These are phyloP conservation scores for Drusus annulatus DNA, from an alignment of 1,140 invertebrate species.

Conservation along the genomic window DNA sequence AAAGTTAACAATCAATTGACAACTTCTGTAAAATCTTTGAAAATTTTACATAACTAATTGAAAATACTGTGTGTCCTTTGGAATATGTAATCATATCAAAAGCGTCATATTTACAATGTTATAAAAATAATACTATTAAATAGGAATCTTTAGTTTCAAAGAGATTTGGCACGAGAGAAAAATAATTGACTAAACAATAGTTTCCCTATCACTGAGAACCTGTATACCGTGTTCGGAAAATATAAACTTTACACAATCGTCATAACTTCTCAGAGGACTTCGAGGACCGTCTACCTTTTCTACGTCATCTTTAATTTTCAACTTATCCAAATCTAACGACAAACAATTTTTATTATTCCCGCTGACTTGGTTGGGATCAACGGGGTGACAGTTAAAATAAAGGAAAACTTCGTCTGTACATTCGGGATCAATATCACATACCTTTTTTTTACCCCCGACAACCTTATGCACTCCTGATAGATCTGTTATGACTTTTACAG, in stretches of 20 bases:
- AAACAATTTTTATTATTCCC: conserved; percentile 54
- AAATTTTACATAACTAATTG: no score
- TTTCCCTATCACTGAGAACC: conserved; percentile 82
- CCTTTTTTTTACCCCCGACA: conserved; percentile 54
- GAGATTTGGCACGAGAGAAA: conserved; percentile 14
- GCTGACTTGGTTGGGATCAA: conserved; percentile 51
- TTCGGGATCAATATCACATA: conserved; percentile 60
- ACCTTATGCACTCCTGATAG: conserved; percentile 65
- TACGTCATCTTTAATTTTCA: conserved; percentile 56
- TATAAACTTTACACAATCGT: conserved; percentile 79
- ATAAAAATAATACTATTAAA: conserved; percentile 15
- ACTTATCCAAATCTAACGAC: conserved; percentile 44
- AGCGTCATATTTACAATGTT: no score
- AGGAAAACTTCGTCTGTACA: conserved; percentile 60
- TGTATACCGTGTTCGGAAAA: conserved; percentile 82
- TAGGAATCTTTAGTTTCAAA: conserved; percentile 21
- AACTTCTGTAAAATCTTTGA: no score
- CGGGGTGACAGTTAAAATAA: conserved; percentile 62
- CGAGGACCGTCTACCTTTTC: conserved; percentile 57
- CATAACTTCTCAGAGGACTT: conserved; percentile 72
- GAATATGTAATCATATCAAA: no score
- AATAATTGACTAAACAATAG: conserved; percentile 73
- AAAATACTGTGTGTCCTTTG: no score
- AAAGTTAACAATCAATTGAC: no score
- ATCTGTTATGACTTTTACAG: conserved; percentile 72